Evolutionary conservation across 2,113 vertebrate genomes (phyloP), one percentile per base, ranked within the genome.

Genomic region (Toxostoma redivivum): DNA sequence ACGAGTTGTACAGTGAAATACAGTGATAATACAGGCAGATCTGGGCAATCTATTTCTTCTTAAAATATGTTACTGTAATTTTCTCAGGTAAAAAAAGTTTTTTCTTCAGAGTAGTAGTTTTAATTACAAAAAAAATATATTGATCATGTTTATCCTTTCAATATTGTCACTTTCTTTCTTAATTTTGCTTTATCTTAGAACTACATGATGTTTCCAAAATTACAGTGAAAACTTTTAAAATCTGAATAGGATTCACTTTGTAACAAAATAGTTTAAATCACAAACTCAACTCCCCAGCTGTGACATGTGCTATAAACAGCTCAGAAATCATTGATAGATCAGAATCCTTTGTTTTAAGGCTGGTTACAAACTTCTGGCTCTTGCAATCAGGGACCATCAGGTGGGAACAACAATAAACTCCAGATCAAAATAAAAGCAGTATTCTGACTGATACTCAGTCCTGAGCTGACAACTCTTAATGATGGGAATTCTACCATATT

Each of bases 101-200:
- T 2, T 40, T 65, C 10, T n/a, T 6, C 19, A 64, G 9, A 50
- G 3, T 53, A 73, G 31, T 24, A 7, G 37, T 28, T 45, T 23
- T 73, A 60, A 81, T 27, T 40, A 45, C 6, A 61, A 82, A 57
- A 51, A n/a, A 35, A 51, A 19, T 24, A 72, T 24, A 72, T 12
- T 57, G 21, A 50, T 33, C 4, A 25, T 3, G 6, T 50, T 82
- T 40, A 44, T 42, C 57, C 21, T 86, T 79, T 81, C 17, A 69
- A 5, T 53, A 62, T 22, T 2, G 0, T 11, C 2, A 1, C 21
- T 66, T 67, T 71, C 33, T 51, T 45, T 33, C 11, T 4, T 37
- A 5, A 25, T 60, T 9, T 81, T 24, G 2, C 4, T 78, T 70
- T 80, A 33, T 69, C 40, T 45, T 33, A 57, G 60, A 72, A 18